These are phyloP conservation scores for Catalaphyllia jardinei DNA, from an alignment of 64 coral and sea anemone species.

Conservation along the genomic window DNA sequence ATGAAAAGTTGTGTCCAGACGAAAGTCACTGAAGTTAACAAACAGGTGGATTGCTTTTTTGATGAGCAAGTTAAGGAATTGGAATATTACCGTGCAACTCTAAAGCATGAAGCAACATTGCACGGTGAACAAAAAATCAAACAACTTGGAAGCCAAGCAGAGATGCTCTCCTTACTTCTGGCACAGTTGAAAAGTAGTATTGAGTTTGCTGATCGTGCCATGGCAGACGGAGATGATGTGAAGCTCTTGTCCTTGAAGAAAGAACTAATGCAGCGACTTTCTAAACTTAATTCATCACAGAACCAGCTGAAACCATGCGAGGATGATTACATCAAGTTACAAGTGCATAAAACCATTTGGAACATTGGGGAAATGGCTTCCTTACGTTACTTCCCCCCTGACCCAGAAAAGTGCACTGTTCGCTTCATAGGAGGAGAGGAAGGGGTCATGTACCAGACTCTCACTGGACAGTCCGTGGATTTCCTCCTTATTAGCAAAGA, in stretches of 20 bases:
- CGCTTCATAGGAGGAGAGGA: not conserved
- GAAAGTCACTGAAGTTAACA: not conserved
- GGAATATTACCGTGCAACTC: slow-evolving; percentile 2
- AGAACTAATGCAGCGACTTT: slow-evolving; percentile 15
- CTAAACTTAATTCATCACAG: slow-evolving; percentile 18
- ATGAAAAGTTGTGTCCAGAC: not conserved
- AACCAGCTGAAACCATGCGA: slow-evolving; percentile 15
- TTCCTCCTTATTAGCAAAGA: not conserved
- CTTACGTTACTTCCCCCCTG: not conserved
- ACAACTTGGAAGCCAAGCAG: not conserved
- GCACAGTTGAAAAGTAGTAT: not conserved
- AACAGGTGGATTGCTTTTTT: slow-evolving; percentile 11
- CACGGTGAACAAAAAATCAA: slow-evolving; percentile 1
- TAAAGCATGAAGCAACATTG: slow-evolving; percentile 4
- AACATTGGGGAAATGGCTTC: not conserved
- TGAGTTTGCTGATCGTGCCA: not conserved
- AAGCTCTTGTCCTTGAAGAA: slow-evolving; percentile 19
- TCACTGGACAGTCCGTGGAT: not conserved
- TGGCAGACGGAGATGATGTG: slow-evolving; percentile 11
- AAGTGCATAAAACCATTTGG: not conserved
- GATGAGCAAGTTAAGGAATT: not conserved
- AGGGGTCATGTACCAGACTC: not conserved
- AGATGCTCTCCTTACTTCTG: not conserved
- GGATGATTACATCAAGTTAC: not conserved
- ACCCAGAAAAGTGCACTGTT: not conserved